Percentiles rank a stretch among this genome's conserved stretches.
phyloP scores from a whole-genome alignment of 2,113 vertebrate genomes.

The Todiramphus chloris region DNA sequence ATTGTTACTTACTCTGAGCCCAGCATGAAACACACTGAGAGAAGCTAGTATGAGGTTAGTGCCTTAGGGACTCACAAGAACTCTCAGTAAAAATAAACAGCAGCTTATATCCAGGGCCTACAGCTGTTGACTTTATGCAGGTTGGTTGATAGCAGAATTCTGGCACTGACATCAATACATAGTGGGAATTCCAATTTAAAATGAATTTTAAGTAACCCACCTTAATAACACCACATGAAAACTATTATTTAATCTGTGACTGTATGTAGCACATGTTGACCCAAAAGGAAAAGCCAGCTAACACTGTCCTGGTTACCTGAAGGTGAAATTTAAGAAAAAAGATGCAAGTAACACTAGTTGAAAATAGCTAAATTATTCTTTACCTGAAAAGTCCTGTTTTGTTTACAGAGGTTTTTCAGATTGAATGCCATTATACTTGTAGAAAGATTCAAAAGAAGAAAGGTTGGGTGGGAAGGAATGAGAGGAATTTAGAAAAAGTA shows the following conservation, averaged over 20 bases:
- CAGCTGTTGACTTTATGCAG: not conserved
- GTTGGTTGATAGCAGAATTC: not conserved
- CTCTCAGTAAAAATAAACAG: not conserved
- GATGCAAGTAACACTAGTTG: not conserved
- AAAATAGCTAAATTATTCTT: not conserved
- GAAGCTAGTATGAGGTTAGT: not conserved
- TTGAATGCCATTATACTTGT: not conserved
- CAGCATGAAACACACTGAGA: not conserved
- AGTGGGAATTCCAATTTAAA: not conserved
- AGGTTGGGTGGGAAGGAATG: not conserved
- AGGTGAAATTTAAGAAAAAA: not conserved
- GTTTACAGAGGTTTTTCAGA: not conserved
- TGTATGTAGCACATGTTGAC: not conserved
- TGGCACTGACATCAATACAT: not conserved
- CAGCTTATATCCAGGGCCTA: not conserved
- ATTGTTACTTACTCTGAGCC: not conserved
- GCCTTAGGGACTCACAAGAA: not conserved
- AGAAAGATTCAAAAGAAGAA: not conserved
- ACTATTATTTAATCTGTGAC: not conserved
- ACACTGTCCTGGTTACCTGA: not conserved
- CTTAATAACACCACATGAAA: not conserved
- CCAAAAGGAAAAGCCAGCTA: not conserved
- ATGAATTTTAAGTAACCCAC: not conserved
- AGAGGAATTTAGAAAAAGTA: not conserved
- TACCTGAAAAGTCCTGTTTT: not conserved